A percentile compares a stretch with the other conserved stretches of the same genome.
phyloP scores from a whole-genome alignment of 2,797 vertebrate species.

The Cichlasoma orientale region DNA sequence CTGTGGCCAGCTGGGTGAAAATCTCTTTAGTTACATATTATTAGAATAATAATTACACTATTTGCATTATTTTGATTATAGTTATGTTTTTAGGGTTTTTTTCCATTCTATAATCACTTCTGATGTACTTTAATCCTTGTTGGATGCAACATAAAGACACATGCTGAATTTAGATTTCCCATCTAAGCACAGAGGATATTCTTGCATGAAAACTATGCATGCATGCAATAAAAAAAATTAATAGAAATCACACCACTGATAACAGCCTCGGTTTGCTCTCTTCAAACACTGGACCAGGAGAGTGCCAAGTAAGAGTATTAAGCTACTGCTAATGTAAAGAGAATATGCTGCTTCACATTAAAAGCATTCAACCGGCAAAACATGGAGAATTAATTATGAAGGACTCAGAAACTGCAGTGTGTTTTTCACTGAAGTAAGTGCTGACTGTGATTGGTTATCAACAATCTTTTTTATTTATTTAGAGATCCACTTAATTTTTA shows the following conservation, averaged over 20 bases:
- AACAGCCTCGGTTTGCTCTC: neutral
- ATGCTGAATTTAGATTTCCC: neutral
- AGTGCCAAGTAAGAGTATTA: neutral
- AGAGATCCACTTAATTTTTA: neutral
- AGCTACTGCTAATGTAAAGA: neutral
- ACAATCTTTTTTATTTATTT: neutral
- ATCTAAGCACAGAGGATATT: neutral
- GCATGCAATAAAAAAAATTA: neutral
- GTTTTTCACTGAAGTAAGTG: neutral
- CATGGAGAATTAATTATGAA: conserved; percentile 4
- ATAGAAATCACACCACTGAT: neutral
- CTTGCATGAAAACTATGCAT: neutral
- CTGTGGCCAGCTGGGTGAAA: conserved; percentile 1
- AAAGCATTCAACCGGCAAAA: neutral
- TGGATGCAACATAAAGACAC: neutral
- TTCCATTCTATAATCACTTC: neutral
- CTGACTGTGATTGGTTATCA: neutral
- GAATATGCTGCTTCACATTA: neutral
- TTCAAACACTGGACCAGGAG: neutral
- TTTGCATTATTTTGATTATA: neutral
- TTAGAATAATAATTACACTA: neutral
- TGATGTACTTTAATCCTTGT: neutral
- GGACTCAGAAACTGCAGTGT: neutral
- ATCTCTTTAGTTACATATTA: neutral
- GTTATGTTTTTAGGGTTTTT: too few relatives aligned